Evolutionary conservation across 2,113 vertebrate species (phyloP), one percentile per base, ranked within the genome.

Genomic region (Dasyurus viverrinus): DNA sequence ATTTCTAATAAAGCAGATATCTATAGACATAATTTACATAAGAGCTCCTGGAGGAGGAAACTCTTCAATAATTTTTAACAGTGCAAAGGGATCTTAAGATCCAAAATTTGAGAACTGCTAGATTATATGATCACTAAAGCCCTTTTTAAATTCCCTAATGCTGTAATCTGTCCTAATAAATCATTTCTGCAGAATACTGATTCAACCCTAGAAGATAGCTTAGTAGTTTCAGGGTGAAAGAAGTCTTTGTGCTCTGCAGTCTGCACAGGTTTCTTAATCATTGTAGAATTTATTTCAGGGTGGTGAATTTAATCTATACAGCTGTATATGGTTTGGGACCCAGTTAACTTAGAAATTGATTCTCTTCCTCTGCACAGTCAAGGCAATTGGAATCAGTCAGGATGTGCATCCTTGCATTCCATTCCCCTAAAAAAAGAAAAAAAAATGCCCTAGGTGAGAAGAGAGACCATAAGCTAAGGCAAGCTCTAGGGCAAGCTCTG

Each of bases 301-400:
- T 91, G 36, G 53, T 50, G 54, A 92, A 60, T 93, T 92, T 91
- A 92, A 97, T 97, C 92, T 94, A 22, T 53, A 57, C 53, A 94
- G 92, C 76, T 60, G 27, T 27, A 27, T 53, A 23, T 36, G 76
- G 60, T 57, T 95, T 84, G 54, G 52, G 95, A 96, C 30, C 52
- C 60, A 93, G 90, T 97, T 93, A 96, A 89, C 52, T 92, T 93
- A 89, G 55, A 97, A 95, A 95, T 92, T 52, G 91, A 95, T 96
- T 97, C 91, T 96, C 92, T 96, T 89, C 53, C 93, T 92, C 50
- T 68, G 89, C 54, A 92, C 57, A 95, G 91, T 95, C 22, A 27
- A 90, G 57, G 48, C 54, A 93, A 76, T n/a, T 92, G 94, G 92
- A 97, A 93, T 96, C 96, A 94, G 54, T 46, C 10, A 10, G 30